Base-by-base conservation (phyloP, 1,140 invertebrate genomes). In the Diachasmimorpha longicaudata region DNA sequence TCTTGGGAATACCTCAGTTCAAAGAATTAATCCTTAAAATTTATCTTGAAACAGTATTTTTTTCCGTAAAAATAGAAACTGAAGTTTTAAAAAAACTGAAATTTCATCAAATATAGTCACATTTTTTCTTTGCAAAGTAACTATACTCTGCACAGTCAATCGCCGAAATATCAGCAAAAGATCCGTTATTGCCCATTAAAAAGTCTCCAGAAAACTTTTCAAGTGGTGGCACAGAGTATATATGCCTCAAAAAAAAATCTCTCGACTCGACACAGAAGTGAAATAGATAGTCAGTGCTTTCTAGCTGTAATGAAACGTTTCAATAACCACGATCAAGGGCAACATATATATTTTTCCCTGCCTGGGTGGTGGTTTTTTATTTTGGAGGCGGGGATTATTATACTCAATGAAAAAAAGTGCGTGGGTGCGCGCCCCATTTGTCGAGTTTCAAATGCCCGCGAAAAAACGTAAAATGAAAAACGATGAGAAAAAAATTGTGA, bases 181-280 rank as follows among this genome's bases (percentile, higher is more conserved):
- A 19, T 72, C 44, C 37, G 58, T 72, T 73, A 69, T 73, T 73
- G 31, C 75, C 63, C 75, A 72, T 77, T 69, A 72, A 37, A 63
- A 77, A 68, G 70, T 73, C 48, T 58, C 42, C 44, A 25, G 37
- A 25, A 76, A 72, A 76, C 37, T 76, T 76, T 76, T 76, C 55
- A 48, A 76, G 70, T 75, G 69, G 46, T 13, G 36, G 36, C 16
- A 39, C 66, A 39, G 31, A 68, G 36, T 68, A 68, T 39, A 68
- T 39, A 39, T 39, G 13, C 66, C n/a, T 37, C 11, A 39, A 58
- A 37, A 72, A 72, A 14, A 63, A 39, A 58, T 42, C 37, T 68
- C 42, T n/a, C 44, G 58, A 14, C 19, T 5, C 21, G 25, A 39
- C n/a, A 68, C 36, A 39, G 66, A 39, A 36, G n/a, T 68, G n/a